phyloP scores from a whole-genome alignment of 92 coral and sea anemone species.

The Blastomussa wellsi region DNA sequence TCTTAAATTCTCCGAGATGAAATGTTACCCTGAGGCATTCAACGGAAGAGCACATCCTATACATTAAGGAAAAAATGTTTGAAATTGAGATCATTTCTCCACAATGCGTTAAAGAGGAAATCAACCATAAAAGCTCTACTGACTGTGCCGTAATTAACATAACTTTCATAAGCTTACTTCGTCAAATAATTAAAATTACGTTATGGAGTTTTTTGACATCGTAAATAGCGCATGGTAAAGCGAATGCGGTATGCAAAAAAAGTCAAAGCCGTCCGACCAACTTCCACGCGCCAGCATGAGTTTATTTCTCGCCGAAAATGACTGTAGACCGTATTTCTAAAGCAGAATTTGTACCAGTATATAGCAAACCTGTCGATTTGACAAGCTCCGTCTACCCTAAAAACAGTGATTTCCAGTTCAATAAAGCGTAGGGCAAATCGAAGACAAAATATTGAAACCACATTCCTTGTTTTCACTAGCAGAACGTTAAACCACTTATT shows the following conservation, averaged over 20 bases:
- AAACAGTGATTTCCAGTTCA: background rate
- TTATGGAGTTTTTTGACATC: background rate
- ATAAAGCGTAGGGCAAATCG: background rate
- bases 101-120: slow-evolving; percentile 15
- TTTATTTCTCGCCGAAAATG: background rate
- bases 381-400: background rate
- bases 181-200: background rate
- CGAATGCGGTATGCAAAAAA: background rate
- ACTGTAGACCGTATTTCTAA: background rate
- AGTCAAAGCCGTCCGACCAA: too few relatives aligned
- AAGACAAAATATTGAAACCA: background rate
- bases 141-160: background rate
- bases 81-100: slow-evolving; percentile 26
- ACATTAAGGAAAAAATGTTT: slow-evolving; percentile 1
- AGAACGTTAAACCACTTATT: too few relatives aligned
- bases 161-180: background rate
- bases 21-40: background rate
- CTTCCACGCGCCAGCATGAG: background rate
- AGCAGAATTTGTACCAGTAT: background rate
- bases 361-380: background rate
- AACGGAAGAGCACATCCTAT: slow-evolving; percentile 14
- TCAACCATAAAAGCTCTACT: slow-evolving; percentile 3
- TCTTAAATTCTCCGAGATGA: background rate
- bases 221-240: background rate
- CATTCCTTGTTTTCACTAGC: background rate